phyloP scores from a whole-genome alignment of 2,113 vertebrate species.

The Spheniscus mendiculus region DNA sequence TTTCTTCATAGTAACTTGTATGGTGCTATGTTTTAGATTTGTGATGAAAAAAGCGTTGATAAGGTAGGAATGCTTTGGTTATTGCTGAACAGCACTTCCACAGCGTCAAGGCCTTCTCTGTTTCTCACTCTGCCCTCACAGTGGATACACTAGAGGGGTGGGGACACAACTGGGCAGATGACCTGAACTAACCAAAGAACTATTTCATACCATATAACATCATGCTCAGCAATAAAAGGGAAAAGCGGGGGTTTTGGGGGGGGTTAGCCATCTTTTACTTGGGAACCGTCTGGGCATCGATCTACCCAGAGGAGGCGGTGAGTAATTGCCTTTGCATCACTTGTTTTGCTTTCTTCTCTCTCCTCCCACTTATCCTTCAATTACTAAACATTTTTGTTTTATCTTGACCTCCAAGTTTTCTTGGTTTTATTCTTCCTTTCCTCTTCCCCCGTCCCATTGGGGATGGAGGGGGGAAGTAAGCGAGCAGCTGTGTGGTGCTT shows the following conservation, averaged over 20 bases:
- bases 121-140: background rate
- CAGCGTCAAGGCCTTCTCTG: background rate
- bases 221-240: background rate
- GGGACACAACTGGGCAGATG: background rate
- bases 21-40: background rate
- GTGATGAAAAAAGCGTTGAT: background rate
- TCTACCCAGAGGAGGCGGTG: background rate
- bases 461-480: background rate
- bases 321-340: background rate
- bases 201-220: background rate
- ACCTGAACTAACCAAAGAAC: background rate
- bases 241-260: background rate
- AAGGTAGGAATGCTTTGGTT: background rate
- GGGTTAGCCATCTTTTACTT: background rate
- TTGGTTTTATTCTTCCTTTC: background rate
- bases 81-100: background rate
- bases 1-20: background rate
- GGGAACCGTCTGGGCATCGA: fast-evolving
- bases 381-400: background rate
- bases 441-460: background rate
- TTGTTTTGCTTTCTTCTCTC: background rate
- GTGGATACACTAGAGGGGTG: background rate
- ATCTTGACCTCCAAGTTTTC: background rate
- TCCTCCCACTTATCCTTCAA: background rate
- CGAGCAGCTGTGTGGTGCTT: background rate